Base-by-base conservation (phyloP, 2,888 invertebrate genomes). In the Epistrophella euchroma region DNA sequence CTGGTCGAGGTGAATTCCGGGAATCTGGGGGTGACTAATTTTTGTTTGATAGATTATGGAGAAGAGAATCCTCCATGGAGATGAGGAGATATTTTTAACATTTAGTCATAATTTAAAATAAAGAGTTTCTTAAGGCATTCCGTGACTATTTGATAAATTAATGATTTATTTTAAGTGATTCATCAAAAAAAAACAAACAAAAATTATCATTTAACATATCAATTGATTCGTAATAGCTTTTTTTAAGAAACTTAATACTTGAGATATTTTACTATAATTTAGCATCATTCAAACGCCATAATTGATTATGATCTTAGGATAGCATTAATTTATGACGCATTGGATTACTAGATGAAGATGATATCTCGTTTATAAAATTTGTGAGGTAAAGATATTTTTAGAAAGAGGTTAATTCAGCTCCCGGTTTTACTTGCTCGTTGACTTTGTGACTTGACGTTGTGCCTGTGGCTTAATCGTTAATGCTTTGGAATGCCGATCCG, bases 1-100 rank as follows among this genome's bases (percentile, higher is more conserved):
- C 7, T 25, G 19, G 15, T 35, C 47, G 5, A 45, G 11, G 17
- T 68, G 55, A 22, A 75, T 75, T 68, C 66, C 55, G 45, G 47
- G 11, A 40, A 75, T 75, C 60, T 56, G 45, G 45, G 47, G 11
- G 28, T 76, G 76, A 76, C 50, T 58, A 35, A 66, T 45, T 25
- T 2, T 32, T 32, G 2, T 25, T 52, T 9, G 35, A 22, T 22
- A 37, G 40, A 58, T 15, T 32, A 55, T 32, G 32, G 15, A 52
- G 1, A 25, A 4, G 50, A 25, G 47, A 52, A 52, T 62, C 52
- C 50, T 64, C 15, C 32, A 75, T 47, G 35, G 55, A 19, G 22
- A 55, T 55, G 62, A 55, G 35, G 25, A 22, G 15, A 50, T 52
- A 25, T 60, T 60, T 37, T 9, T 15, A 13, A 55, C 9, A 64